These are phyloP conservation scores for Zaprionus vittiger DNA, from an alignment of 1,140 invertebrate genomes.

Conservation along the genomic window DNA sequence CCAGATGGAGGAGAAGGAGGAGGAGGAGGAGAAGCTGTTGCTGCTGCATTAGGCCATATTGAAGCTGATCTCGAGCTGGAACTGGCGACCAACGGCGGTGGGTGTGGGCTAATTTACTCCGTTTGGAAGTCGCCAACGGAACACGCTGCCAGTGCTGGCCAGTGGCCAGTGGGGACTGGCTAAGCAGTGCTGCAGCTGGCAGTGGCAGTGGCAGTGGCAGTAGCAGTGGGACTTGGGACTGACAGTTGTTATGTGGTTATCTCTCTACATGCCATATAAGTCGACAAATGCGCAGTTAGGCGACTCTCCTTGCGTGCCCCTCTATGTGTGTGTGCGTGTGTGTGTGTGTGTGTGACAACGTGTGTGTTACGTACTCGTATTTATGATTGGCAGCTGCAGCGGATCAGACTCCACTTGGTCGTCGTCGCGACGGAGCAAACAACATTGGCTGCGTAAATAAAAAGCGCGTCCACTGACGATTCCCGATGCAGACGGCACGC, in stretches of 20 bases:
- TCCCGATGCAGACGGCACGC: conserved; percentile 46
- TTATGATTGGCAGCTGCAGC: conserved; percentile 73
- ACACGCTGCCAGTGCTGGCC: neutral
- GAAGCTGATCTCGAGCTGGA: conserved; percentile 5
- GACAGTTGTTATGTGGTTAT: conserved; percentile 79
- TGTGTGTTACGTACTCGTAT: conserved; percentile 64
- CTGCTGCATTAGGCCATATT: conserved; percentile 14
- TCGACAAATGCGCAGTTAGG: conserved; percentile 77
- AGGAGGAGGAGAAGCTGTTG: neutral
- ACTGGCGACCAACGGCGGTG: conserved; percentile 6
- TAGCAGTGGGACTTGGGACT: conserved; percentile 49
- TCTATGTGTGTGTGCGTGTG: conserved; percentile 2
- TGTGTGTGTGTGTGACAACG: conserved; percentile 48
- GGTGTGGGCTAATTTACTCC: conserved; percentile 41
- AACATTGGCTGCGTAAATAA: conserved; percentile 77
- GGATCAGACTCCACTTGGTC: conserved; percentile 38
- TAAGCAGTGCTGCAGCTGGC: conserved; percentile 6
- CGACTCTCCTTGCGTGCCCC: conserved; percentile 54
- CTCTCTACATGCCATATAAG: conserved; percentile 72
- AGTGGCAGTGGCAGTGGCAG: conserved; percentile 26
- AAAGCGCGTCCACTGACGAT: conserved; percentile 54
- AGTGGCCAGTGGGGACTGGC: conserved; percentile 34
- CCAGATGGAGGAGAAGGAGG: neutral
- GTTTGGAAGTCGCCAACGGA: conserved; percentile 16
- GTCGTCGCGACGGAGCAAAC: conserved; percentile 61